Percentiles rank a stretch among this genome's conserved stretches.
phyloP scores from a whole-genome alignment of 2,797 vertebrate species.

The Labeo calbasu region DNA sequence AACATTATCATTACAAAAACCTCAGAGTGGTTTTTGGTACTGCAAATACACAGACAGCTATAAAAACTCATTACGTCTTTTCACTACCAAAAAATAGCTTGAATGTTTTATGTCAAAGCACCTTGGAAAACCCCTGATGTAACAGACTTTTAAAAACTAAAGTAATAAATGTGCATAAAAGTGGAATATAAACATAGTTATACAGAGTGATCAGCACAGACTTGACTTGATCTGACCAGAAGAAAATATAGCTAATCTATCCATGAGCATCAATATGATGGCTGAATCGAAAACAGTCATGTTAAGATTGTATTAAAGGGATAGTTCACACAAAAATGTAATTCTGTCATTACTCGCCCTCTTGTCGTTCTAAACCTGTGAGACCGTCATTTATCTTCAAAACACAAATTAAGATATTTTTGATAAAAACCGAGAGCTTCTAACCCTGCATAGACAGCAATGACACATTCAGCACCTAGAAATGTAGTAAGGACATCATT shows the following conservation, averaged over 20 bases:
- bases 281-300: slow-evolving; percentile 18
- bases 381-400: no score
- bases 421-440: no score
- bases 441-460: no score
- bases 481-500: no score
- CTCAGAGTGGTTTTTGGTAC: neutral
- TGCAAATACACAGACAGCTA: slow-evolving; percentile 15
- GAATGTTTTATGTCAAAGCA: slow-evolving; percentile 23
- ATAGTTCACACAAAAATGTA: no score
- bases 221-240: slow-evolving; percentile 21
- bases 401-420: no score
- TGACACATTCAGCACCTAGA: no score
- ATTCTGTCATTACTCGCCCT: no score
- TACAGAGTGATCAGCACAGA: neutral
- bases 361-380: no score
- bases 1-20: slow-evolving; percentile 11
- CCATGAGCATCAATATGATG: slow-evolving; percentile 56
- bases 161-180: slow-evolving; percentile 2
- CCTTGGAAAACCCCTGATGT: slow-evolving; percentile 38
- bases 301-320: slow-evolving; percentile 11
- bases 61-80: neutral
- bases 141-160: neutral
- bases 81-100: slow-evolving; percentile 4
- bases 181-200: neutral
- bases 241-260: slow-evolving; percentile 7